Evolutionary conservation across 2,797 vertebrate species (phyloP), one percentile per base, ranked within the genome.

Genomic region (Oreonectes daqikongensis): DNA sequence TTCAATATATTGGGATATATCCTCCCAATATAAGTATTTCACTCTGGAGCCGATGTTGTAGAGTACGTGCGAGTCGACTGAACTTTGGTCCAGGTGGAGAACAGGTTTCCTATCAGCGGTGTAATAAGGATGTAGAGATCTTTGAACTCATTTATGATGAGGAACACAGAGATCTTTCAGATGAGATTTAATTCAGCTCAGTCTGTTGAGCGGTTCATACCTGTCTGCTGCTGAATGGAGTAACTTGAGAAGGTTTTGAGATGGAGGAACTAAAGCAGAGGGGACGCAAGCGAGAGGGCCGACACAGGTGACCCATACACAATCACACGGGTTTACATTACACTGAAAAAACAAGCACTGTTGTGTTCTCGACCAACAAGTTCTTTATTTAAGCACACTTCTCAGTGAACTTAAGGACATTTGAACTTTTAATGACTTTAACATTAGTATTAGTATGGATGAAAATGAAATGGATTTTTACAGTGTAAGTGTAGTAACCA

Each of bases 201-300:
- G 18, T 18, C 6, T 38, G 3, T 46, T 6, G 4, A 48, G 18
- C 18, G 2, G 10, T 7, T 1, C 61, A 65, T 24, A 60, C 22
- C 10, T 40, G 22, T 15, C 4, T 14, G 1, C 28, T 17, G 20
- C 38, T 81, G 26, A 4, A 82, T 79, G 83, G 72, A 77, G 24
- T 72, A 64, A 26, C 15, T 35, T 46, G 28, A 35, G 20, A 2
- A 68, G 15, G 11, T 22, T 20, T 5, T 30, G 9, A 57, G 26
- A 92, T 93, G 92, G 93, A 92, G 38, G 90, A 92, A 0, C 24
- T 91, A 0, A 92, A 78, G 84, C 40, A 77, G 15, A 84, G 92
- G 83, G 84, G 81, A 20, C 84, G 80, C 30, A 91, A 90, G 60
- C 86, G 89, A 79, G 89, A 92, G 4, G 79, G 64, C 12, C 82